Base-by-base conservation (phyloP, 2,113 vertebrate genomes). In the Phrynocephalus versicolor region DNA sequence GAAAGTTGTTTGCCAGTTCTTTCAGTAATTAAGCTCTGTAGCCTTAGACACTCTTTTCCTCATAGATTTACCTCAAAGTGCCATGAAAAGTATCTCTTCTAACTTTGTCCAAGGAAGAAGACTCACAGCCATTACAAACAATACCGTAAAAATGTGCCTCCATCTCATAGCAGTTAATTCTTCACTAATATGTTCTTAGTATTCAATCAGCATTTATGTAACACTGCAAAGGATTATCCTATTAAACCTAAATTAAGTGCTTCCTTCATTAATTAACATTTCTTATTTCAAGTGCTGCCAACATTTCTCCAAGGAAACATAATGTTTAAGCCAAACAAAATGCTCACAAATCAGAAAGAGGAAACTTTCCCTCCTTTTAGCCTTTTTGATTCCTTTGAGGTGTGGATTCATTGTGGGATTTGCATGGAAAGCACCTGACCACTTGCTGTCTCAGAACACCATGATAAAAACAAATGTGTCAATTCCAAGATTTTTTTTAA, bases 191-290 rank as follows among this genome's bases (percentile, higher is more conserved):
- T 84, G 33, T 92, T 69, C 93, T 93, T 92, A 93, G 92, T 94
- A 93, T 94, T 94, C 93, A 94, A 93, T 95, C 94, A 93, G 88
- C 93, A 91, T 93, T 95, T 95, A 91, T 92, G 91, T 90, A 94
- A 91, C 92, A 80, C 0, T 65, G 91, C 85, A 91, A 94, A 94
- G 90, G 93, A 94, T 95, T 95, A 94, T 88, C 92, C 93, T 89
- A 92, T 94, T 95, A 94, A 91, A 91, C 77, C 55, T 1, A 94
- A 94, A 93, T 94, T 93, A 94, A 95, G 90, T 91, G 86, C 87
- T 87, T 72, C 85, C 0, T 92, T 94, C 92, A 87, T 94, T 95
- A 94, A 95, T 94, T 95, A 94, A 92, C 88, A 85, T 85, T 78
- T 93, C 91, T 93, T 90, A 92, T 90, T 94, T 94, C 93, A 94